Conservation (phyloP, 2,888 invertebrate species). For the Drosophila pseudotakahashii region DNA sequence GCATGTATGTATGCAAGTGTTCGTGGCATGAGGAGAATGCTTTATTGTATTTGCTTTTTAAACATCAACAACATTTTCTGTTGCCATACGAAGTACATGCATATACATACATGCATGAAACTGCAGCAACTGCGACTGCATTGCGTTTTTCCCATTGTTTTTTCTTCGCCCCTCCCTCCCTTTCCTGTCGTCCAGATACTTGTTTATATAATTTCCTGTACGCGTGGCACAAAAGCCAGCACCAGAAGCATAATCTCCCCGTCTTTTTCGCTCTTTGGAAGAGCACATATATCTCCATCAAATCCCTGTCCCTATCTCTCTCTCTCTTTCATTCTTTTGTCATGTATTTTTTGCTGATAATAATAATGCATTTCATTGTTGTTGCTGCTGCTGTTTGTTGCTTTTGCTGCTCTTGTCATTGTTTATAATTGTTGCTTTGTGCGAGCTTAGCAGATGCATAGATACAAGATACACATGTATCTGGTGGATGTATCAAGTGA, state of each 20-base stretch:
- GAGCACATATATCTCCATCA: conserved; percentile 17
- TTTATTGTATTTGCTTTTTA: conserved; percentile 69
- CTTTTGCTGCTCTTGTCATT: conserved; percentile 52
- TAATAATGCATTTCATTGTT: conserved; percentile 71
- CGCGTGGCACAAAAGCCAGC: conserved; percentile 74
- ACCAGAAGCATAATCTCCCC: conserved; percentile 56
- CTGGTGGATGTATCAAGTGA: conserved; percentile 14
- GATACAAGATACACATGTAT: conserved; percentile 37
- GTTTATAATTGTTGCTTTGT: conserved; percentile 70
- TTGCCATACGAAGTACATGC: conserved; percentile 46
- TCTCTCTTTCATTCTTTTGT: conserved; percentile 42
- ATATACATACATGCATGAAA: conserved; percentile 21
- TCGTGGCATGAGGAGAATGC: conserved; percentile 50
- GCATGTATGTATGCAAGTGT: conserved; percentile 22
- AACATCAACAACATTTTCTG: conserved; percentile 70
- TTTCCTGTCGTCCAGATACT: conserved; percentile 50
- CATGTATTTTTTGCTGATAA: conserved; percentile 73
- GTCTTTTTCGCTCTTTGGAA: conserved; percentile 14
- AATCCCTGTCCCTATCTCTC: conserved; percentile 1
- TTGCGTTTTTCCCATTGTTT: conserved; percentile 69
- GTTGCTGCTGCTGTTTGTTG: conserved; percentile 31
- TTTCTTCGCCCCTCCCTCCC: conserved; percentile 19
- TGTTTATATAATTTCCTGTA: conserved; percentile 80
- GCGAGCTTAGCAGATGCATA: conserved; percentile 46
- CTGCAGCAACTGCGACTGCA: conserved; percentile 60